These are phyloP conservation scores for Drosophila nr. perissopoda DNA, from an alignment of 2,888 invertebrate genomes.

Conservation along the genomic window DNA sequence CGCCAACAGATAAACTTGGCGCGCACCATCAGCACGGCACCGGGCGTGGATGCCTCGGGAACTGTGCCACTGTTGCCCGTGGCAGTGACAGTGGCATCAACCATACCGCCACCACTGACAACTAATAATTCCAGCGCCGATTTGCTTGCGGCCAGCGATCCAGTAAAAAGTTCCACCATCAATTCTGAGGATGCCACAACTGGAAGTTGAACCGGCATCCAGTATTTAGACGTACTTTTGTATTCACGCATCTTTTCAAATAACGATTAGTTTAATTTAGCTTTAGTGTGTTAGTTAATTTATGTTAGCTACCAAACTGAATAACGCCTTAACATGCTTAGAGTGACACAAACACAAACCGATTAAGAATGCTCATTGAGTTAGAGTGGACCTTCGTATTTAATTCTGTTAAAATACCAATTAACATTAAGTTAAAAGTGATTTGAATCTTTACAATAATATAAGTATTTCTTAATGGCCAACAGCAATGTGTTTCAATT, in stretches of 20 bases:
- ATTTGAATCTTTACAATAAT: constrained; percentile 65
- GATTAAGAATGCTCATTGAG: constrained; percentile 70
- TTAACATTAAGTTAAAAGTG: constrained; percentile 64
- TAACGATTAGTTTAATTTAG: constrained; percentile 37
- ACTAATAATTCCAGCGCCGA: constrained; percentile 59
- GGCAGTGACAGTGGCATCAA: neutral
- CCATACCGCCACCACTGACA: constrained; percentile 30
- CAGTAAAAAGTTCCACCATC: constrained; percentile 57
- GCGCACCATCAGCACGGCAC: constrained; percentile 85
- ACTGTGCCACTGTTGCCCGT: constrained; percentile 32
- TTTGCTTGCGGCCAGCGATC: constrained; percentile 57
- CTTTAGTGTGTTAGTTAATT: constrained; percentile 56
- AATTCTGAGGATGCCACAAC: constrained; percentile 60
- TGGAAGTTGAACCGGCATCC: constrained; percentile 53
- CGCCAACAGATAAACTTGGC: constrained; percentile 88
- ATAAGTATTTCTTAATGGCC: constrained; percentile 63
- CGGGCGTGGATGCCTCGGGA: constrained; percentile 67
- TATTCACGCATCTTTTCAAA: constrained; percentile 26
- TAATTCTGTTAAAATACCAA: constrained; percentile 49
- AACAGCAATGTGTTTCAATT: constrained; percentile 24
- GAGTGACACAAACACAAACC: constrained; percentile 38
- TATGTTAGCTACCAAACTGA: constrained; percentile 50
- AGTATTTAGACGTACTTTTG: constrained; percentile 39
- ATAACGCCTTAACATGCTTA: constrained; percentile 31
- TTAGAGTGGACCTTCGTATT: constrained; percentile 40